Conservation (phyloP, 1,140 invertebrate species). For the Dendrolimus punctatus region DNA sequence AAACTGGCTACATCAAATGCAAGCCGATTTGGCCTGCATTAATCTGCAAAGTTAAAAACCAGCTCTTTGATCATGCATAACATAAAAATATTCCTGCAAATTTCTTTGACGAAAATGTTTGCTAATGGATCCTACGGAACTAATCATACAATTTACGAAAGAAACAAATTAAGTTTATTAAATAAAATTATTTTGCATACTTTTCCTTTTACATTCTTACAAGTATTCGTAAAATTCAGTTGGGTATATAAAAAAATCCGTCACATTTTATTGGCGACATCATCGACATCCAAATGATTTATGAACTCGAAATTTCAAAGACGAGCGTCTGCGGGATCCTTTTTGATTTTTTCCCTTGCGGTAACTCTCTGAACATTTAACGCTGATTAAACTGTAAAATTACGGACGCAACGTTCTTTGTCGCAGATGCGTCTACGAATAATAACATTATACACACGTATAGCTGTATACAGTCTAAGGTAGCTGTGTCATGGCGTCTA, state of each 20-base stretch:
- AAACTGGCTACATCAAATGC: too few species aligned
- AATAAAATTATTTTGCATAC: too few species aligned
- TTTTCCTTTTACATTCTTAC: background rate
- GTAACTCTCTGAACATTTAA: conserved; percentile 62
- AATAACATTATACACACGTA: conserved; percentile 62
- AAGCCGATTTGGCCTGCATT: too few species aligned
- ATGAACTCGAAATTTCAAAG: conserved; percentile 45
- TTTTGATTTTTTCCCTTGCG: conserved; percentile 43
- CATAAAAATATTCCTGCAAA: too few species aligned
- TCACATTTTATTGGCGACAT: conserved; percentile 40
- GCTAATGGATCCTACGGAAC: too few species aligned
- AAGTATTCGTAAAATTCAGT: too few species aligned
- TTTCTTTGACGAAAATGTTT: too few species aligned
- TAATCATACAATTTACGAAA: too few species aligned
- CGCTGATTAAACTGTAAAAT: conserved; percentile 72
- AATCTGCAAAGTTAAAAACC: too few species aligned
- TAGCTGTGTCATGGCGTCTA: conserved; percentile 46
- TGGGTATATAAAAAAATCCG: background rate
- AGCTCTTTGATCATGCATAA: too few species aligned
- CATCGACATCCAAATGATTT: conserved; percentile 55
- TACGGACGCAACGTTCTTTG: conserved; percentile 47
- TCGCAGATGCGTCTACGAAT: conserved; percentile 64
- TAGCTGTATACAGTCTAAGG: conserved; percentile 24
- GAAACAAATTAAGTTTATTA: too few species aligned
- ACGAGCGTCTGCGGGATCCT: conserved; percentile 34